Conservation (phyloP, 2,113 vertebrate species). For the Pteruthius melanotis region DNA sequence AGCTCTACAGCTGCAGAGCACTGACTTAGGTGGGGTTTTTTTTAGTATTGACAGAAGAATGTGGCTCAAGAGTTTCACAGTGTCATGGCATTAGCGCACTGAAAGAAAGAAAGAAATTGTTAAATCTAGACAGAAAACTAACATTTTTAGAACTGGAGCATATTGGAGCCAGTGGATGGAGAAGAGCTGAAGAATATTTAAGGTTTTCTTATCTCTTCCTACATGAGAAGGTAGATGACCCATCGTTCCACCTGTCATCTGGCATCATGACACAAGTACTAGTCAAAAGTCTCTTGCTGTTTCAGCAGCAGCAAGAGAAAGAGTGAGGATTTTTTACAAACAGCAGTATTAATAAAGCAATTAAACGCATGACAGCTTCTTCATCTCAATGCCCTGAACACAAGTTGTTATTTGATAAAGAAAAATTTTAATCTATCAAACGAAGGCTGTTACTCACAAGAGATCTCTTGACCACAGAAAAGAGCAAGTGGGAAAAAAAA, state of each 20-base stretch:
- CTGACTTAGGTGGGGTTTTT: not conserved
- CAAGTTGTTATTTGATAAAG: not conserved
- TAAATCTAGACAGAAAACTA: not conserved
- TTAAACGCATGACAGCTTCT: not conserved
- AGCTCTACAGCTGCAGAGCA: not conserved
- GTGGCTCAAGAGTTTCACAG: not conserved
- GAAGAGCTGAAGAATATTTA: not conserved
- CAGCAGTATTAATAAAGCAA: not conserved
- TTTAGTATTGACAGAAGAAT: not conserved
- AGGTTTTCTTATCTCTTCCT: not conserved
- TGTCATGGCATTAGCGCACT: not conserved
- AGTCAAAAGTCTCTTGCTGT: not conserved
- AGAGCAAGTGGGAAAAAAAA: not conserved
- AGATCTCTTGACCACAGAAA: not conserved
- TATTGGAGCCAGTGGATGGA: not conserved
- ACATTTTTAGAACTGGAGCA: not conserved
- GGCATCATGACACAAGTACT: not conserved
- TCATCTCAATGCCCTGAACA: not conserved
- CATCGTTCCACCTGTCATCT: not conserved
- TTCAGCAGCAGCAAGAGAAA: not conserved
- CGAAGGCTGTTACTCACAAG: not conserved
- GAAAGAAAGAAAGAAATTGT: not conserved
- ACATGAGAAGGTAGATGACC: not conserved
- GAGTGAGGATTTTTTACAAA: not conserved
- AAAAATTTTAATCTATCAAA: not conserved